phyloP scores from a whole-genome alignment of 2,888 invertebrate species.

The Diarsia rubi region DNA sequence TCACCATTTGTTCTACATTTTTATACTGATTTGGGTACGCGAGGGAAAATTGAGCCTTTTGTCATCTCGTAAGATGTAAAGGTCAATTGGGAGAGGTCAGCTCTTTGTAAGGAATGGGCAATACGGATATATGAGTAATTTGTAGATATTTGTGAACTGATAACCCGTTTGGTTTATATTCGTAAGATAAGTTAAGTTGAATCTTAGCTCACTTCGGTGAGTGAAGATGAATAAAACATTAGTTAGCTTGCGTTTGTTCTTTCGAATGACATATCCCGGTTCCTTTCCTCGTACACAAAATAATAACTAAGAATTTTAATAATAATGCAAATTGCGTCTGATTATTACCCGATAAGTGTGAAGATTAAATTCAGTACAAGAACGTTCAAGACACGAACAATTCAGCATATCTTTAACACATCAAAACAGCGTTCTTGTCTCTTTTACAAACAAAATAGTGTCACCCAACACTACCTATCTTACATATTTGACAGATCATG shows the following conservation, averaged over 20 bases:
- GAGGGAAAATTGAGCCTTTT: constrained; percentile 49
- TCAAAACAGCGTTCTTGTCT: not conserved
- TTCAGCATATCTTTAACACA: not conserved
- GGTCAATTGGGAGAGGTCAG: constrained; percentile 49
- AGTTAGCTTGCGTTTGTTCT: not conserved
- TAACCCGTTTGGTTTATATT: constrained; percentile 17
- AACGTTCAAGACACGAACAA: not conserved
- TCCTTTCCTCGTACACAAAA: not conserved
- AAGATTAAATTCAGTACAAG: not conserved
- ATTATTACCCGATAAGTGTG: not conserved
- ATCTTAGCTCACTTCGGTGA: not conserved
- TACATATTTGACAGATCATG: constrained; percentile 9
- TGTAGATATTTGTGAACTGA: constrained; percentile 43
- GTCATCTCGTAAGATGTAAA: constrained; percentile 39
- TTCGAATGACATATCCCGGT: not conserved
- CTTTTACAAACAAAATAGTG: not conserved
- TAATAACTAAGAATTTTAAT: no score
- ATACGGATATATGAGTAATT: constrained; percentile 15
- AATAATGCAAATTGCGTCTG: no score
- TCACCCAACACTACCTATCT: constrained; percentile 1
- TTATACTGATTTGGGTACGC: constrained; percentile 58
- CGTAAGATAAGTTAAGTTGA: not conserved
- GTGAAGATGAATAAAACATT: not conserved
- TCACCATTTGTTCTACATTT: constrained; percentile 62
- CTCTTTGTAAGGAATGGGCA: constrained; percentile 1